Conservation (phyloP, 2,113 vertebrate species). For the Todiramphus saurophagus region DNA sequence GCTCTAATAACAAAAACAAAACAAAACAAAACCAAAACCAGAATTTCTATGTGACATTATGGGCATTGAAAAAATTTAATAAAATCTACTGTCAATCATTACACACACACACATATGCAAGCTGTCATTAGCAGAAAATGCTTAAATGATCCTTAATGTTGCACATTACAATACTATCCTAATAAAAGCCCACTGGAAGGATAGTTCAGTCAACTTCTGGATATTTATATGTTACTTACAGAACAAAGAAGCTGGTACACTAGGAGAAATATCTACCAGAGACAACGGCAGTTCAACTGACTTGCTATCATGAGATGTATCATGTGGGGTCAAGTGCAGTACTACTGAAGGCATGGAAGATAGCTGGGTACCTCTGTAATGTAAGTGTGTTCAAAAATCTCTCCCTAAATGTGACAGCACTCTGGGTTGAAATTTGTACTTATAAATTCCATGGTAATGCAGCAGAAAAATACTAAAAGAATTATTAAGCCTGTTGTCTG, state of each 20-base stretch:
- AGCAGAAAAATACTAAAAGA: not conserved
- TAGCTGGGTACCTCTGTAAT: not conserved
- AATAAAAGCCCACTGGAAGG: constrained; percentile 20
- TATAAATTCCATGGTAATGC: not conserved
- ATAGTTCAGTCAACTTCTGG: not conserved
- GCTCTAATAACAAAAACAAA: constrained; percentile 35
- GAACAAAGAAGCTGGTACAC: not conserved
- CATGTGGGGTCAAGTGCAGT: not conserved
- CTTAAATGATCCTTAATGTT: not conserved
- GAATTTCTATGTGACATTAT: constrained; percentile 57
- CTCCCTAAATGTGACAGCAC: not conserved
- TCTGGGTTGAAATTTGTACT: not conserved
- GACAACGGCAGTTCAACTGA: not conserved
- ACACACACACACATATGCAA: constrained; percentile 20
- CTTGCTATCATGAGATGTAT: not conserved
- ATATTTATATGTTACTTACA: not conserved
- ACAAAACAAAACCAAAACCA: constrained; percentile 33
- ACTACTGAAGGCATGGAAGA: not conserved
- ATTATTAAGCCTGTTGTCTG: not conserved
- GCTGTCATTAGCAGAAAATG: constrained; percentile 16
- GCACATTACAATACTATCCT: not conserved
- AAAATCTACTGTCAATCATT: constrained; percentile 4
- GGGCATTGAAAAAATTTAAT: not conserved
- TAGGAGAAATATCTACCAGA: constrained; percentile 3
- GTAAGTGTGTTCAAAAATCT: rapidly evolving